Evolutionary conservation across 2,888 invertebrate genomes (phyloP), one percentile per base, ranked within the genome.

Genomic region (Orchestes rusci): DNA sequence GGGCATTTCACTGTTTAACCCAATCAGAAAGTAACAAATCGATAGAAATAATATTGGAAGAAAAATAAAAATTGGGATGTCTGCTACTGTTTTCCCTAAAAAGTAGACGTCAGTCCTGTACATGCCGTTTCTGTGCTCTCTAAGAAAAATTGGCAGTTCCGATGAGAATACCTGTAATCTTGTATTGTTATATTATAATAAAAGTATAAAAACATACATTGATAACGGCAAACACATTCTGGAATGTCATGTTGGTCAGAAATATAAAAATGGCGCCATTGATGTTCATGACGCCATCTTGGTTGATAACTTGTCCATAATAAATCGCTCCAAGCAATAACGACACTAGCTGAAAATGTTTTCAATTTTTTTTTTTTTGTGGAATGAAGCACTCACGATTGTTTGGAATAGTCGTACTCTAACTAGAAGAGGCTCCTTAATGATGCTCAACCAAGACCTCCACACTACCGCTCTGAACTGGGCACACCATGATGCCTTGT

Each of bases 221-320:
- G 45, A 94, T 83, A 30, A 95, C 94, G 48, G 92, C 89, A 62
- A 93, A 93, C n/a, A 92, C 82, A 66, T 92, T 93, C 60, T 91
- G 89, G 68, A 94, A 93, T 4, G 93, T 93, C 83, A 92, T 86
- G 62, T 90, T 92, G 12, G 89, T 89, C 35, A 92, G 75, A 64
- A 92, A 84, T 61, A 93, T 80, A 66, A 92, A 94, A 42, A 94
- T 74, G 17, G 86, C 90, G 31, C 94, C 94, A 63, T 92, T 94
- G 53, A 94, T 88, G 66, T 95, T 95, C 82, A 88, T 87, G 1
- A 94, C 89, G 2, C 90, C 94, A 59, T 87, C 86, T 66, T 89
- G 88, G 63, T 85, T 82, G 40, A 87, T 64, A 45, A 76, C 70
- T 65, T 93, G 90, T 0, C 85, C 83, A 62, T 84, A 84, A 69